Conservation (phyloP, 1,140 invertebrate species). For the Holotrichia oblita region DNA sequence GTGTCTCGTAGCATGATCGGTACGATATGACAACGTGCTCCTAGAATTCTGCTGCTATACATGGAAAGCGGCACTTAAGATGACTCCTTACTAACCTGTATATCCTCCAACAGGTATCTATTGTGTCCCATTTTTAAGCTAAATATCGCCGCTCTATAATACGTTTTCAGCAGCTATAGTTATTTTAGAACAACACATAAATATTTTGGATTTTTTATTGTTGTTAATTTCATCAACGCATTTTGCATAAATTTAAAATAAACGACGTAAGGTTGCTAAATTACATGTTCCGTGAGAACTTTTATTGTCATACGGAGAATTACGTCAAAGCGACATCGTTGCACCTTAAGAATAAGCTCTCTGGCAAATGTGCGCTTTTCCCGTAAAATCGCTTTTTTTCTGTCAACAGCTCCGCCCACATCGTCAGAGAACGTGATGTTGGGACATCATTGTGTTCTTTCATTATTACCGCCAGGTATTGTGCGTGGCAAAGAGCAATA, state of each 20-base stretch:
- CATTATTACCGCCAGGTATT: neutral
- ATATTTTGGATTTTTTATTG: neutral
- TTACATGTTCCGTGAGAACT: neutral
- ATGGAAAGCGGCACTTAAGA: too few species aligned
- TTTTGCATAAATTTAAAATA: constrained; percentile 4
- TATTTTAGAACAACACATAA: too few species aligned
- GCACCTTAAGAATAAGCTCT: constrained; percentile 1
- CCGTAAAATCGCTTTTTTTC: neutral
- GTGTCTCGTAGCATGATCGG: too few species aligned
- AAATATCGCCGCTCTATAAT: too few species aligned
- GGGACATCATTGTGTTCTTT: neutral
- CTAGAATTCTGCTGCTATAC: too few species aligned
- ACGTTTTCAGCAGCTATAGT: too few species aligned
- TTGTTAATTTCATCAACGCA: neutral
- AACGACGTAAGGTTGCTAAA: neutral
- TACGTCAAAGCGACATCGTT: neutral
- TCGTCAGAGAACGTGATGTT: neutral
- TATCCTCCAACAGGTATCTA: too few species aligned
- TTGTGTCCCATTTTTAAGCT: too few species aligned
- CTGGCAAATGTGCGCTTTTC: neutral
- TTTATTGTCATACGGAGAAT: neutral
- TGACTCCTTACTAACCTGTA: too few species aligned
- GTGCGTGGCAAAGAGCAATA: too few species aligned
- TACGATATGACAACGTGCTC: too few species aligned
- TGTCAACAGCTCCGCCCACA: constrained; percentile 1